Conservation (phyloP, 1,140 invertebrate species). For the Riptortus pedestris region DNA sequence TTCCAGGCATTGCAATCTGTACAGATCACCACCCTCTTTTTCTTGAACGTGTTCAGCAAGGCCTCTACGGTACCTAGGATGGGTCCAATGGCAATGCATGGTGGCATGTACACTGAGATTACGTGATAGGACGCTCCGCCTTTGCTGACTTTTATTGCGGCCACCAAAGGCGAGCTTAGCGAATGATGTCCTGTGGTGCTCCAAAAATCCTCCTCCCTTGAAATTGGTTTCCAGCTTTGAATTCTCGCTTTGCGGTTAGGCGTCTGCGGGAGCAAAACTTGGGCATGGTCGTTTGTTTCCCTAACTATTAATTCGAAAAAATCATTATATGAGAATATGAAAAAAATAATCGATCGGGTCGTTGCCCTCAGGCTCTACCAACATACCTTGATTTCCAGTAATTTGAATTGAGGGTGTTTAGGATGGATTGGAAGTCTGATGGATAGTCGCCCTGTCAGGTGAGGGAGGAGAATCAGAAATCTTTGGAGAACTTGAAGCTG, state of each 20-base stretch:
- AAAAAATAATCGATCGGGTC: too few relatives aligned
- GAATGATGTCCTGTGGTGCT: neutral
- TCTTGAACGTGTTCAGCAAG: too few relatives aligned
- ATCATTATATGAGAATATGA: neutral
- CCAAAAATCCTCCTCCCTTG: neutral
- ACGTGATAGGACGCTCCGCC: too few relatives aligned
- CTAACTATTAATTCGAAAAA: neutral
- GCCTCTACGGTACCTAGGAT: too few relatives aligned
- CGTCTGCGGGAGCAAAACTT: neutral
- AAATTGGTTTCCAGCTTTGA: too few relatives aligned
- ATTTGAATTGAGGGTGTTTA: neutral
- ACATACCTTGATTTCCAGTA: neutral
- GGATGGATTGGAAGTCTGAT: neutral
- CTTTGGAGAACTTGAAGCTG: conserved; percentile 8
- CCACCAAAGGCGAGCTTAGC: too few relatives aligned
- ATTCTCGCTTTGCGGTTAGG: neutral
- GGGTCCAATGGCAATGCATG: neutral
- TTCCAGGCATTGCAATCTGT: too few relatives aligned
- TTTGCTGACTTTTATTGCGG: too few relatives aligned
- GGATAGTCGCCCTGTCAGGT: neutral
- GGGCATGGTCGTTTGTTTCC: neutral
- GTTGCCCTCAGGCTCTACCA: neutral
- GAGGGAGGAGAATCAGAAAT: too few relatives aligned
- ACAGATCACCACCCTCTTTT: too few relatives aligned
- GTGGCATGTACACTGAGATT: neutral